phyloP scores from a whole-genome alignment of 2,888 invertebrate species.

The Hecatera dysodea region DNA sequence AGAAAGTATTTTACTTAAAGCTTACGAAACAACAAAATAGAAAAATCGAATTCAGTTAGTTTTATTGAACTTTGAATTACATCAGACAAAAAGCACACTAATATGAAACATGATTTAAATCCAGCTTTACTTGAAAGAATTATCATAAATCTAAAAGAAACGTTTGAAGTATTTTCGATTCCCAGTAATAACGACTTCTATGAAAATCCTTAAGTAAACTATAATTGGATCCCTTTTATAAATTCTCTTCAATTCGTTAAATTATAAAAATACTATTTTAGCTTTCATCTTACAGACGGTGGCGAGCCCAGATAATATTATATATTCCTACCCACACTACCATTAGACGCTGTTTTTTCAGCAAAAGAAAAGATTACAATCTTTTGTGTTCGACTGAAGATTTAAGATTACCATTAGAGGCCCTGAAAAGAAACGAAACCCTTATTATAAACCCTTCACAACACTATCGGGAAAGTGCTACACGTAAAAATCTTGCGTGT shows the following conservation, averaged over 20 bases:
- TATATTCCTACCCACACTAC: conserved; percentile 35
- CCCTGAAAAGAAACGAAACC: neutral
- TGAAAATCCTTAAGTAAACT: conserved; percentile 21
- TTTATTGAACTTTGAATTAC: neutral
- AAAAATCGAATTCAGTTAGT: neutral
- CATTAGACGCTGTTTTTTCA: conserved; percentile 34
- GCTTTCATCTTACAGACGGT: conserved; percentile 17
- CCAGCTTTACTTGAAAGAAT: neutral
- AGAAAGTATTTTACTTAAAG: neutral
- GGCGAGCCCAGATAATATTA: conserved; percentile 19
- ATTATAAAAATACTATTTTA: conserved; percentile 11
- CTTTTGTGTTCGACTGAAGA: conserved; percentile 9
- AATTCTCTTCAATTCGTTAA: conserved; percentile 21
- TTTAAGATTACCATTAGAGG: conserved; percentile 18
- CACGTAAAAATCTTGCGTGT: neutral
- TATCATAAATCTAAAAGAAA: neutral
- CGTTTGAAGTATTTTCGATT: neutral
- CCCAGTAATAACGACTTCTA: conserved; percentile 10
- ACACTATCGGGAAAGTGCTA: neutral
- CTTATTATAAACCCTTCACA: neutral
- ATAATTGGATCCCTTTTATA: conserved; percentile 13
- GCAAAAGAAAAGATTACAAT: conserved; percentile 8
- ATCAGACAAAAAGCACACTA: neutral
- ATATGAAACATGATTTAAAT: conserved; percentile 4
- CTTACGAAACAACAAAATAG: neutral